These are phyloP conservation scores for Pterostichus niger DNA, from an alignment of 2,888 invertebrate species.

Conservation along the genomic window DNA sequence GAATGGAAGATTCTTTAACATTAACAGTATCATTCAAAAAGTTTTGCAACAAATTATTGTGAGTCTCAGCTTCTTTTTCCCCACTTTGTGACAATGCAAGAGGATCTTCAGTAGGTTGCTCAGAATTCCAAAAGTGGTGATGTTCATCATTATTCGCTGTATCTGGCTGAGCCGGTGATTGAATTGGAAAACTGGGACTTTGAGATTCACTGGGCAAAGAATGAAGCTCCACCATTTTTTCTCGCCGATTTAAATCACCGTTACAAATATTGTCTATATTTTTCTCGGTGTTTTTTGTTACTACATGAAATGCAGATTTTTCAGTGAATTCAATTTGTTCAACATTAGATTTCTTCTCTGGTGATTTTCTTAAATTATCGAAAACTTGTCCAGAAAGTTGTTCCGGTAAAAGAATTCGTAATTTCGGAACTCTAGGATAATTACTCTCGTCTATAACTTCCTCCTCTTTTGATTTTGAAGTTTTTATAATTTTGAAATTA, in stretches of 20 bases:
- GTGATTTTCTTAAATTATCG: background rate
- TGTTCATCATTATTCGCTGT: conserved; percentile 36
- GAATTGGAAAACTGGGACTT: conserved; percentile 61
- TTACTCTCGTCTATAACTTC: background rate
- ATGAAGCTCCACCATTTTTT: conserved; percentile 62
- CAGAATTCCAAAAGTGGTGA: conserved; percentile 50
- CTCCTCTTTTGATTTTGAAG: background rate
- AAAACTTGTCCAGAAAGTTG: conserved; percentile 43
- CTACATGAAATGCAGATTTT: background rate
- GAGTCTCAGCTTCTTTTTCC: conserved; percentile 67
- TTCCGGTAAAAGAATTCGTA: conserved; percentile 62
- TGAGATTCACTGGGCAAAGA: conserved; percentile 62
- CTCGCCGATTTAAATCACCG: background rate
- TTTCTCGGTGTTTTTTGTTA: conserved; percentile 1
- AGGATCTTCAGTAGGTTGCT: conserved; percentile 33
- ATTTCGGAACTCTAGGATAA: conserved; percentile 50
- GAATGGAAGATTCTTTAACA: conserved; percentile 75
- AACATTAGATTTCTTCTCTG: background rate
- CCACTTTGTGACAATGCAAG: conserved; percentile 54
- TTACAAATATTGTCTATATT: background rate
- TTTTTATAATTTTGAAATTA: conserved; percentile 58
- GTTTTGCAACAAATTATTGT: conserved; percentile 72
- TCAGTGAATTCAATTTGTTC: background rate
- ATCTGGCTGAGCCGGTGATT: conserved; percentile 56
- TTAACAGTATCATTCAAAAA: conserved; percentile 70